These are phyloP conservation scores for Diaperis boleti DNA, from an alignment of 2,888 invertebrate species.

Conservation along the genomic window DNA sequence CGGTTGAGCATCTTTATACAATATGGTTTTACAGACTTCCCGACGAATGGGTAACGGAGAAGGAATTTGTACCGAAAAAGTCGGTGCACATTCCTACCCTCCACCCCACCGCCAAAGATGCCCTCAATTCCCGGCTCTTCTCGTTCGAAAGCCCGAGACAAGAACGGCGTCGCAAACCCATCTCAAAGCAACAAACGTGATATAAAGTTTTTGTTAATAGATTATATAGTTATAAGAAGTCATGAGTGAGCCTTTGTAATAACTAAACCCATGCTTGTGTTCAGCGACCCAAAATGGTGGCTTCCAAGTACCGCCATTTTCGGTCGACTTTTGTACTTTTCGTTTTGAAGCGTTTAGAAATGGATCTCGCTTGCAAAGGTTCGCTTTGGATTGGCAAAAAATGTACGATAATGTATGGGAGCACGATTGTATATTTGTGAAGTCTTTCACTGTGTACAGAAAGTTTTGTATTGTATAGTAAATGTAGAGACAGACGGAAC, in stretches of 20 bases:
- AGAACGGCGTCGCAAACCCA: constrained; percentile 63
- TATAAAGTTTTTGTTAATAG: constrained; percentile 54
- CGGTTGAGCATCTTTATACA: not conserved
- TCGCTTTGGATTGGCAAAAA: constrained; percentile 46
- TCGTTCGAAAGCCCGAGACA: constrained; percentile 47
- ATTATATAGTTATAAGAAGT: constrained; percentile 48
- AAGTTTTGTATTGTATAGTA: constrained; percentile 62
- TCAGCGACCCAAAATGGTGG: constrained; percentile 26
- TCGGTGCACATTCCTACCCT: constrained; percentile 71
- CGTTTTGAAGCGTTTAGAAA: constrained; percentile 26
- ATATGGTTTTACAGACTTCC: constrained; percentile 75
- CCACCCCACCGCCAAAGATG: constrained; percentile 68
- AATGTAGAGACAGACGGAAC: constrained; percentile 50
- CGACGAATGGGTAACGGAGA: constrained; percentile 88
- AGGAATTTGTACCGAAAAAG: constrained; percentile 75
- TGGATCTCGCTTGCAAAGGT: constrained; percentile 54
- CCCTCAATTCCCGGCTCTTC: constrained; percentile 69
- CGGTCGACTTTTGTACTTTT: constrained; percentile 26
- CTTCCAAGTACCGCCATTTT: not conserved
- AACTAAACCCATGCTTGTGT: constrained; percentile 46
- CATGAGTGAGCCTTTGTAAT: constrained; percentile 53
- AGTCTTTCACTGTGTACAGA: constrained; percentile 63
- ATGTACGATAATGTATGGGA: constrained; percentile 48
- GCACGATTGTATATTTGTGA: constrained; percentile 55
- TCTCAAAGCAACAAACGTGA: constrained; percentile 57